Base-by-base conservation (phyloP, 2,888 invertebrate species). In the Cataglyphis altisquamis region DNA sequence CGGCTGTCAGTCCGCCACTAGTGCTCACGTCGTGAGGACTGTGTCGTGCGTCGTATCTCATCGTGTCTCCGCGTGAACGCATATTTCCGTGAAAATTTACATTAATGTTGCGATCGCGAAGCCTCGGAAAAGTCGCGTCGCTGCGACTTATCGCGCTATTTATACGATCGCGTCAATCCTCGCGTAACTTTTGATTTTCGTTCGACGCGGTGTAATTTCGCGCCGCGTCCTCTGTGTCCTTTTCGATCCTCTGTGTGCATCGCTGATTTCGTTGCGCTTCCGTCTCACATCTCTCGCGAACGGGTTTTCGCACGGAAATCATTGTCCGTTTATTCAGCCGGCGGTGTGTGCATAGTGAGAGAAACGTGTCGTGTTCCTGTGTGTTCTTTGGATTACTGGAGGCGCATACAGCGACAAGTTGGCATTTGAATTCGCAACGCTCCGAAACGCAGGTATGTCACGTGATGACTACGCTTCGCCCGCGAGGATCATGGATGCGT, bases 1-100 rank as follows among this genome's bases (percentile, higher is more conserved):
- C 90, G 90, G 84, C 86, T 91, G 92, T 91, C 93, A 93, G 93
- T 93, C 91, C 88, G 90, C 89, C 90, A 90, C 92, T 91, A 92
- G 91, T 91, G 86, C 85, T 91, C 90, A 75, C 84, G 73, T 78
- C 64, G 92, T 64, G 85, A 80, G 74, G 84, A 21, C 89, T 83
- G 89, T 84, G 1, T 77, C 15, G 25, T 5, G 60, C n/a, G 48
- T 55, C 9, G 41, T 64, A 8, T 25, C 8, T 25, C 3, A n/a
- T 9, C 15, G 18, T 12, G 57, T 60, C 15, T 15, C 8, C 25
- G 32, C 12, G 36, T 74, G 41, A 70, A 41, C 57, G 29, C 41
- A 12, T 55, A 12, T 48, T 32, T 41, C n/a, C 45, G 25, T 32
- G 62, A 29, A 78, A 75, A 84, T 41, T 75, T 86, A 82, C 84